These are phyloP conservation scores for Verasper variegatus DNA, from an alignment of 2,113 vertebrate species.

Conservation along the genomic window DNA sequence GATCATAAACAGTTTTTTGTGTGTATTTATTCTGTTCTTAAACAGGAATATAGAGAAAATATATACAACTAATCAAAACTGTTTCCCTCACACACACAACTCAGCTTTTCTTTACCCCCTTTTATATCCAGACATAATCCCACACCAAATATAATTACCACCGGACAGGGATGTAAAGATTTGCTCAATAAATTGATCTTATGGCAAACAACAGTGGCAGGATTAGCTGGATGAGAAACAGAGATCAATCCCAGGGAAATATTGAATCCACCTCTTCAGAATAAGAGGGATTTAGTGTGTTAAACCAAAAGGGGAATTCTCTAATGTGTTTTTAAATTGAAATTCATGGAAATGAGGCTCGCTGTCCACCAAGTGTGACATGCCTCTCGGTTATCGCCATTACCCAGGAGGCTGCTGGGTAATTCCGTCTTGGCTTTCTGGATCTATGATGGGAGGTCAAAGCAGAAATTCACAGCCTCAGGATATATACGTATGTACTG, in stretches of 20 bases:
- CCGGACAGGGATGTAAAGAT: slow-evolving; percentile 64
- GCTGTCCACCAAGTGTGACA: slow-evolving; percentile 35
- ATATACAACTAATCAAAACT: slow-evolving; percentile 30
- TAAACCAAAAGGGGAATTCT: slow-evolving; percentile 21
- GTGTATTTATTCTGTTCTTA: slow-evolving; percentile 17
- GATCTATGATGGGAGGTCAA: slow-evolving; percentile 31
- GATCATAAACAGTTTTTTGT: slow-evolving; percentile 27
- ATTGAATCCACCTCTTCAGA: slow-evolving; percentile 56
- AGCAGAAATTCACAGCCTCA: slow-evolving; percentile 19
- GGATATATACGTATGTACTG: slow-evolving; percentile 2
- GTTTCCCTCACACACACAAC: slow-evolving; percentile 37
- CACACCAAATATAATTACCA: slow-evolving; percentile 69
- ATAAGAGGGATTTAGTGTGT: slow-evolving; percentile 51
- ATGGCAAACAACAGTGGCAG: slow-evolving; percentile 54
- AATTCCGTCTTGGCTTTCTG: slow-evolving; percentile 10
- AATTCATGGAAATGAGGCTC: slow-evolving; percentile 47
- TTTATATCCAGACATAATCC: slow-evolving; percentile 62
- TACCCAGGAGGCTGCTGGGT: slow-evolving; percentile 15
- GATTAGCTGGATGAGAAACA: slow-evolving; percentile 62
- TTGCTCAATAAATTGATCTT: slow-evolving; percentile 65
- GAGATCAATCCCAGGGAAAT: slow-evolving; percentile 44
- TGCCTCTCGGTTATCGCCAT: slow-evolving; percentile 14
- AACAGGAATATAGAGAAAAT: background rate
- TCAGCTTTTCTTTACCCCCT: slow-evolving; percentile 15
- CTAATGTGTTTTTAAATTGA: slow-evolving; percentile 46